Evolutionary conservation across 2,888 invertebrate species (phyloP), one percentile per base, ranked within the genome.

Genomic region (Thelaira solivaga): DNA sequence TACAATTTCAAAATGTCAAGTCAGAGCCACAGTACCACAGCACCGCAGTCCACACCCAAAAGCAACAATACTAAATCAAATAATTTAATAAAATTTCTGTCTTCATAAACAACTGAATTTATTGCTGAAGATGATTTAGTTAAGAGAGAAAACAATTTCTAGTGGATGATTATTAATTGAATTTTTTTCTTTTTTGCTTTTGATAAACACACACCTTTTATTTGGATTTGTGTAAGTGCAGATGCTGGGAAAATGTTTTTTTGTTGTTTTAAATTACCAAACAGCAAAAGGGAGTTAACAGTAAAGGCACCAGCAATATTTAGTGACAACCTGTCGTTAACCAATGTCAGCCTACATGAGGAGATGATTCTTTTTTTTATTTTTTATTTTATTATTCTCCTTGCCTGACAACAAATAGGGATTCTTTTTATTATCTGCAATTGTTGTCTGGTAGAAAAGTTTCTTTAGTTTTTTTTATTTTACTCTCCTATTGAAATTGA

Each of bases 241-340:
- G 22, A 26, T 13, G 22, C 16, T 43, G 2, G 13, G 13, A 43
- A 0, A n/a, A n/a, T n/a, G n/a, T 18, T 39, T 43, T 31, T 24
- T 36, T 36, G n/a, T 16, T 16, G 16, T 62, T 39, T 43, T 20
- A 31, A 13, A 20, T 41, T 47, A 22, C 18, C 34, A 41, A 67
- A 73, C 73, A 73, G 29, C 43, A n/a, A 77, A 77, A 59, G 41
- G 68, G 68, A 64, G 77, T 41, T 51, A 49, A 69, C 57, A 24
- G 29, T 20, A 31, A 11, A 69, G 41, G 47, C 47, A n/a, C n/a
- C n/a, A 59, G 45, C 24, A 47, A 31, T 53, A 64, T 68, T 57
- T 45, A 64, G 68, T 51, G 43, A 7, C 76, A 76, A 76, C 71
- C 71, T 71, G 76, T 61, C 76, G 36, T 41, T 75, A 62, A 62